These are phyloP conservation scores for Phylloscopus collybita DNA, from an alignment of 2,797 vertebrate species.

Conservation along the genomic window DNA sequence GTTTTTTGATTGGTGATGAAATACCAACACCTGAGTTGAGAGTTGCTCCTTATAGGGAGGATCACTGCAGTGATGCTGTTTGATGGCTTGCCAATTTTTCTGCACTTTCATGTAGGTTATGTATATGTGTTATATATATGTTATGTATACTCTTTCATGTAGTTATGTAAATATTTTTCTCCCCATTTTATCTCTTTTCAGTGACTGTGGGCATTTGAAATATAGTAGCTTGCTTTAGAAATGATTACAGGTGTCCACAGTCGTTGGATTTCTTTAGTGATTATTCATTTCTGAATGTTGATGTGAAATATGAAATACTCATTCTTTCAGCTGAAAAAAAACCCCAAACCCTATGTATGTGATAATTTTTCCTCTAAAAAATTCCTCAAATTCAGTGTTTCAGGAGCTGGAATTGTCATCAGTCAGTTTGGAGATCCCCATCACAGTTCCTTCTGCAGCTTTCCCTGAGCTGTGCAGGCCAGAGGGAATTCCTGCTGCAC, in stretches of 20 bases:
- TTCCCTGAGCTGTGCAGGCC: neutral
- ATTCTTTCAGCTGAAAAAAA: neutral
- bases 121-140: neutral
- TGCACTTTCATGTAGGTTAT: neutral
- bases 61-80: neutral
- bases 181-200: neutral
- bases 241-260: neutral
- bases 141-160: neutral
- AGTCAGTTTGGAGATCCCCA: neutral
- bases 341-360: rapidly evolving
- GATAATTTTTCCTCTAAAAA: neutral
- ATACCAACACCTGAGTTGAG: neutral
- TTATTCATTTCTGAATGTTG: neutral
- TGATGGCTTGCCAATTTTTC: neutral
- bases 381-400: neutral
- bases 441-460: neutral
- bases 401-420: neutral
- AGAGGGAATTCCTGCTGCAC: neutral
- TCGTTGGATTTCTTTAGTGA: neutral
- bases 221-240: neutral
- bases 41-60: neutral
- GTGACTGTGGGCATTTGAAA: neutral
- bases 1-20: neutral
- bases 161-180: neutral
- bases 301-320: neutral